Base-by-base conservation (phyloP, 2,113 vertebrate genomes). In the Hiodon alosoides region DNA sequence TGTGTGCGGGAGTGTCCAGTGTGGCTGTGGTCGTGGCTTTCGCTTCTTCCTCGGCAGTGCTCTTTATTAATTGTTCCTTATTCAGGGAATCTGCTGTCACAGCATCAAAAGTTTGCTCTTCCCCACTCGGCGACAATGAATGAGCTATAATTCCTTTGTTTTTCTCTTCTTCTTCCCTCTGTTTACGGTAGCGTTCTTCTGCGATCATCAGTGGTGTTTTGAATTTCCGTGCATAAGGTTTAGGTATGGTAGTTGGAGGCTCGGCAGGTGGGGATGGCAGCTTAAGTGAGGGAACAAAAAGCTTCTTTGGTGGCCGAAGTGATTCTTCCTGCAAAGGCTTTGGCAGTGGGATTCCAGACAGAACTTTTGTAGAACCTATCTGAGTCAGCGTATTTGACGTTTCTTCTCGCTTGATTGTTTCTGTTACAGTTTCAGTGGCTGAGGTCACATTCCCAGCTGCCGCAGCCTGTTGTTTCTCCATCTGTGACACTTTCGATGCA, bases 151-250 rank as follows among this genome's bases (percentile, higher is more conserved):
- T 77, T 4, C 71, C 84, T 79, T 80, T 91, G 73, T 78, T 87
- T 74, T 77, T 92, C 61, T 91, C 91, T 47, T 72, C 81, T 74
- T 93, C 90, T 46, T 94, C 90, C 72, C 52, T 92, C 78, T 96
- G 92, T 75, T 88, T 91, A 17, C 91, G 92, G 55, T 90, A 97
- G 67, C 88, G 89, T 80, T 97, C 95, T 84, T 96, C 95, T 53
- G 95, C 95, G 1, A 95, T 90, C 94, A 97, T 96, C 81, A 97
- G 89, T 59, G 95, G 95, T 7, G 95, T 97, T 90, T 95, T 96
- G 81, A 96, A 97, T 87, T 95, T 96, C 81, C 90, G 89, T 66
- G 87, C 83, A 7, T 90, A 93, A 2, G 91, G 85, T 78, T 87
- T 91, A 6, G 89, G 76, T 76, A 88, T 92, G 61, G 81, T 76